phyloP scores from a whole-genome alignment of 2,797 vertebrate genomes.

The Xiphorhynchus erythropygius region DNA sequence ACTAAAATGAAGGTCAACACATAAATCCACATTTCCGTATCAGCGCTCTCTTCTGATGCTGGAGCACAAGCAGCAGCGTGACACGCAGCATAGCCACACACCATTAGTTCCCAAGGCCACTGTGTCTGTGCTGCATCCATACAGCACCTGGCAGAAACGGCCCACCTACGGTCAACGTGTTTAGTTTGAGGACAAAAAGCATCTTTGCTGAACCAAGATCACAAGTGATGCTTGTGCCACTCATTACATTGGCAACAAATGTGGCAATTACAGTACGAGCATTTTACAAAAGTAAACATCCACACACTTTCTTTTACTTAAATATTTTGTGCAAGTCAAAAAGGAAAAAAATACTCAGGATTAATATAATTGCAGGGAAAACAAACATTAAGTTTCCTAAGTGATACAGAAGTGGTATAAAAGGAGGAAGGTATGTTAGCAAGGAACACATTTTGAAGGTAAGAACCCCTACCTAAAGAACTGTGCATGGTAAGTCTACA shows the following conservation, averaged over 20 bases:
- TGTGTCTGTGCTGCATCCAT: accelerated
- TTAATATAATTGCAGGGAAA: not conserved
- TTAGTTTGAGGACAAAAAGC: not conserved
- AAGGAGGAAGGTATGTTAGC: not conserved
- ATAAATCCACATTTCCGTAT: not conserved
- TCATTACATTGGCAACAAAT: accelerated
- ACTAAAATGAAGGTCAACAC: constrained; percentile 45
- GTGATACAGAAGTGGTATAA: not conserved
- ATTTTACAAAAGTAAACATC: not conserved
- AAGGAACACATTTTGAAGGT: not conserved
- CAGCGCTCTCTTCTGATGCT: not conserved
- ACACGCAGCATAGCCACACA: not conserved
- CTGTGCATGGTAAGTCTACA: not conserved
- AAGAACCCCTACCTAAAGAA: not conserved
- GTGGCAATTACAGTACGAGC: not conserved
- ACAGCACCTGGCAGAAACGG: not conserved
- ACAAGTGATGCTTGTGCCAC: accelerated
- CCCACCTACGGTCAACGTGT: accelerated
- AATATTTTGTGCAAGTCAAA: not conserved
- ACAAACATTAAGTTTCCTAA: not conserved
- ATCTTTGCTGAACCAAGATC: not conserved
- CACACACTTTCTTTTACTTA: not conserved
- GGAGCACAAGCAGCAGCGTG: not conserved
- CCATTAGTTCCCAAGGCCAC: not conserved
- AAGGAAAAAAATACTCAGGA: not conserved